phyloP scores from a whole-genome alignment of 2,888 invertebrate genomes.

The Eristalis intricaria region DNA sequence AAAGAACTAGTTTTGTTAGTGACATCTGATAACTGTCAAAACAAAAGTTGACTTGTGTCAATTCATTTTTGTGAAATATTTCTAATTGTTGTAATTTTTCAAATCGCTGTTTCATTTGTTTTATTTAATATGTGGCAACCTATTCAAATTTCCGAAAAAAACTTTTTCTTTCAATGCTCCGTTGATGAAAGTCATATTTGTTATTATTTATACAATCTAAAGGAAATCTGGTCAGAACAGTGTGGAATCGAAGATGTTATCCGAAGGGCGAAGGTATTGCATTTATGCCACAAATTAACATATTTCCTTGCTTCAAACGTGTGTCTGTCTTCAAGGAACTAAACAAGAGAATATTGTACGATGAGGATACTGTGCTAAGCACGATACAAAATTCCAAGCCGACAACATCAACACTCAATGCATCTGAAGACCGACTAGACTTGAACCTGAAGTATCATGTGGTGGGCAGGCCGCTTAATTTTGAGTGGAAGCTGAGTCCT shows the following conservation, averaged over 20 bases:
- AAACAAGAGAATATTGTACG: conserved; percentile 77
- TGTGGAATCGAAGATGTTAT: conserved; percentile 35
- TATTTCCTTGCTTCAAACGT: background rate
- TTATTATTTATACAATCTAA: conserved; percentile 73
- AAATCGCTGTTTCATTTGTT: background rate
- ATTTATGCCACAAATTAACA: conserved; percentile 13
- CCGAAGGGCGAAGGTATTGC: conserved; percentile 71
- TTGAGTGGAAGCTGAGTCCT: conserved; percentile 75
- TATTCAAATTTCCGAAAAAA: conserved; percentile 84
- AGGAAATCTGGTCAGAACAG: conserved; percentile 70
- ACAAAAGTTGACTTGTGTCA: background rate
- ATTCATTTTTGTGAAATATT: background rate
- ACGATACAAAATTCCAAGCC: conserved; percentile 70
- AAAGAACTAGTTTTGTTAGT: background rate
- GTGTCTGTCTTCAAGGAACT: conserved; percentile 72
- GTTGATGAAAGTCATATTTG: conserved; percentile 35
- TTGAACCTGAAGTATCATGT: conserved; percentile 76
- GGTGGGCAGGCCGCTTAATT: conserved; percentile 73
- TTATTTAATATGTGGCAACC: conserved; percentile 78
- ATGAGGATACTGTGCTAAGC: conserved; percentile 71
- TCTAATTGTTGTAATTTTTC: conserved; percentile 2
- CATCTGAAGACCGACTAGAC: conserved; percentile 1
- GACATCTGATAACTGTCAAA: conserved; percentile 5
- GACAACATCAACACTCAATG: conserved; percentile 33
- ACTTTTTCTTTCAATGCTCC: conserved; percentile 68